These are phyloP conservation scores for Chymomyza costata DNA, from an alignment of 1,140 invertebrate species.

Conservation along the genomic window DNA sequence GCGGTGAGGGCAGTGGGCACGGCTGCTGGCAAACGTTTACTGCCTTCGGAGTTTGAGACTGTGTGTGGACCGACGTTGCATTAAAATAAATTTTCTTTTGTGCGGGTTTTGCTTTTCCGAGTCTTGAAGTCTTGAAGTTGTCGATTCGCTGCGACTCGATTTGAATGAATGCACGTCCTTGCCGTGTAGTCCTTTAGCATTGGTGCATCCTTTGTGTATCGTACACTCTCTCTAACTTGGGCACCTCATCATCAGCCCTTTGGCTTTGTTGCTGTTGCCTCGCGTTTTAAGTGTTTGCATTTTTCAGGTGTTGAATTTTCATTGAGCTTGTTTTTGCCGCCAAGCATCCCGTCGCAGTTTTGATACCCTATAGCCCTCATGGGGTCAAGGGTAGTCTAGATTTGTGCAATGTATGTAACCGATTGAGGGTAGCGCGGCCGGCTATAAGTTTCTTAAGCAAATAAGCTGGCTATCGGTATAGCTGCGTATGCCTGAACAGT, in stretches of 20 bases:
- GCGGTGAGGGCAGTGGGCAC: background rate
- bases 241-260: conserved; percentile 28
- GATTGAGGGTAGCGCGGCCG: too few relatives aligned
- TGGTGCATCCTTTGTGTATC: conserved; percentile 7
- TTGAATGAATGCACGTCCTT: conserved; percentile 65
- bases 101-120: conserved; percentile 32
- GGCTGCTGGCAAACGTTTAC: conserved; percentile 45
- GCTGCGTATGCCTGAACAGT: too few relatives aligned
- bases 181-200: conserved; percentile 6
- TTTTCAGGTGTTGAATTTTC: conserved; percentile 70
- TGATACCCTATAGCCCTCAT: too few relatives aligned
- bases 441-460: too few relatives aligned
- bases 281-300: conserved; percentile 67
- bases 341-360: too few relatives aligned
- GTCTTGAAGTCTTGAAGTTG: conserved; percentile 9
- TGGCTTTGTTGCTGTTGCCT: conserved; percentile 19
- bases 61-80: conserved; percentile 32
- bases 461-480: too few relatives aligned
- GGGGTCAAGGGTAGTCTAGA: too few relatives aligned
- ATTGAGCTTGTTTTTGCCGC: conserved; percentile 55
- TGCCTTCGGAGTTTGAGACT: conserved; percentile 14
- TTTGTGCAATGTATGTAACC: too few relatives aligned
- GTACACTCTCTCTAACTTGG: background rate
- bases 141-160: conserved; percentile 33
- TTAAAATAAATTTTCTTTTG: conserved; percentile 69